A percentile compares a stretch with the other conserved stretches of the same genome.
phyloP scores from a whole-genome alignment of 2,113 vertebrate species.

The Sander vitreus region DNA sequence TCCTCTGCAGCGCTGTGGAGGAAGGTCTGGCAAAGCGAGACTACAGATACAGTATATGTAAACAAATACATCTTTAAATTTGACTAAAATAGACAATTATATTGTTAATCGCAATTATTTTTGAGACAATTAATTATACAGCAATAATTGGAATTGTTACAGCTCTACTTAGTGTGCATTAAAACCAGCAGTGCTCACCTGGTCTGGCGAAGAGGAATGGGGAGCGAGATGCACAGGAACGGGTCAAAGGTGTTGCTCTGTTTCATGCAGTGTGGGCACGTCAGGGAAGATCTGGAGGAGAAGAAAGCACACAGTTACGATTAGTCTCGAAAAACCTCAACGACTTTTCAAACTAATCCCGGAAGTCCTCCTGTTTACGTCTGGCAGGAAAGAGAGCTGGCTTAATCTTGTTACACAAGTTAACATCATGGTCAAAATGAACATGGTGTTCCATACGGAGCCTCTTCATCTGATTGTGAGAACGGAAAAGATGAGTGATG shows the following conservation, averaged over 20 bases:
- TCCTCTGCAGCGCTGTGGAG: no score
- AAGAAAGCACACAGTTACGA: not conserved
- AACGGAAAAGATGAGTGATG: constrained; percentile 56
- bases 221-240: constrained; percentile 95
- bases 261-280: constrained; percentile 95
- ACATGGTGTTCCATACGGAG: constrained; percentile 36
- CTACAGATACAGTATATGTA: no score
- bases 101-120: no score
- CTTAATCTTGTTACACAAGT: constrained; percentile 46
- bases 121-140: no score
- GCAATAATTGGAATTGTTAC: no score
- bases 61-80: no score
- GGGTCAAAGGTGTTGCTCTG: constrained; percentile 99
- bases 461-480: constrained; percentile 57
- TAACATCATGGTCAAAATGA: constrained; percentile 30
- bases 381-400: constrained; percentile 22
- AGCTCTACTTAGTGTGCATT: not conserved
- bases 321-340: not conserved
- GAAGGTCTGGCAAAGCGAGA: no score
- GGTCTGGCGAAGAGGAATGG: constrained; percentile 95
- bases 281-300: constrained; percentile 91
- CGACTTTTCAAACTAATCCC: constrained; percentile 27
- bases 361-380: constrained; percentile 22
- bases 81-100: no score
- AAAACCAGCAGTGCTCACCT: constrained; percentile 83